Conservation (phyloP, 1,140 invertebrate genomes). For the Gryllus bimaculatus region DNA sequence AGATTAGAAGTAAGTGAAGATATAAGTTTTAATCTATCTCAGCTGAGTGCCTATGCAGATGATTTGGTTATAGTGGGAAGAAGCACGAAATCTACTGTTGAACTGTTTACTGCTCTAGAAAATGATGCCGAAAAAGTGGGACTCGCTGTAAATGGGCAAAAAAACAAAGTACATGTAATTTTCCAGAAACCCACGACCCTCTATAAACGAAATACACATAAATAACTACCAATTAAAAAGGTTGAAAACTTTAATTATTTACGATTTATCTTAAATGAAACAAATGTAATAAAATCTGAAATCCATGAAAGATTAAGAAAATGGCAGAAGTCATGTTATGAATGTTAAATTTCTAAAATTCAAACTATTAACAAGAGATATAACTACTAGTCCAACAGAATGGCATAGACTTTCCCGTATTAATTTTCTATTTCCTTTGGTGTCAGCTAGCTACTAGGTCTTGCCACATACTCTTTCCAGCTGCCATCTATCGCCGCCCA, state of each 20-base stretch:
- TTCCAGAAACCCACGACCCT: background rate
- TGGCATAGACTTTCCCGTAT: too few relatives aligned
- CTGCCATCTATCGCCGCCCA: too few relatives aligned
- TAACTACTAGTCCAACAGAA: too few relatives aligned
- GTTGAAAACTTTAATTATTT: background rate
- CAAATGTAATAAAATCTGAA: background rate
- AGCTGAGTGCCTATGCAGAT: conserved; percentile 21
- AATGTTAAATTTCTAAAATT: too few relatives aligned
- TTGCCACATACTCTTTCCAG: too few relatives aligned
- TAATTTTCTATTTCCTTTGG: too few relatives aligned
- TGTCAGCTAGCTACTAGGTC: too few relatives aligned
- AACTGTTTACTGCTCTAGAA: conserved; percentile 10
- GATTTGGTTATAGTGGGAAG: conserved; percentile 18
- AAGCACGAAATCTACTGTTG: background rate
- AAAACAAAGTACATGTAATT: background rate
- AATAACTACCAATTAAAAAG: background rate
- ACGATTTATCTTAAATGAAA: background rate
- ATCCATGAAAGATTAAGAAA: too few relatives aligned
- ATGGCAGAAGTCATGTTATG: too few relatives aligned
- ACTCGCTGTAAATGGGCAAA: background rate
- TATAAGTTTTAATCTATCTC: too few relatives aligned
- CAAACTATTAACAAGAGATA: too few relatives aligned
- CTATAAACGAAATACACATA: background rate
- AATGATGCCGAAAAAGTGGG: conserved; percentile 8
- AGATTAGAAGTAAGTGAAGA: too few relatives aligned